Evolutionary conservation across 2,113 vertebrate genomes (phyloP), one percentile per base, ranked within the genome.

Genomic region (Chauna torquata): DNA sequence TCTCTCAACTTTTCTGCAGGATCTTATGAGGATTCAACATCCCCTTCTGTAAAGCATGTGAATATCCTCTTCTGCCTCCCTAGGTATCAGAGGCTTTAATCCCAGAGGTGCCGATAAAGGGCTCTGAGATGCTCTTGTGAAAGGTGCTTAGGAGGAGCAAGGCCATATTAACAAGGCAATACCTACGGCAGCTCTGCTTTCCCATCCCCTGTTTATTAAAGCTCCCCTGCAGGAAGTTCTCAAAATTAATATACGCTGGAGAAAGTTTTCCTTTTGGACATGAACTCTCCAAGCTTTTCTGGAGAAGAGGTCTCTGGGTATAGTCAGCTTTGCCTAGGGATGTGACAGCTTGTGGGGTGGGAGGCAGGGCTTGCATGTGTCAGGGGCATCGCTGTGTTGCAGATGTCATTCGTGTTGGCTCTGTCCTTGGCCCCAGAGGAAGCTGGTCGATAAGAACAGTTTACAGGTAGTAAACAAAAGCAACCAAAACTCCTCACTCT

Each of bases 161-260:
- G 64, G 5, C 52, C 49, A 0, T 13, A 16, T 38, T 4, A 13
- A 72, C 15, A 45, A 71, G 28, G 17, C 0, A 1, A 68, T 20
- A 38, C 44, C 72, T 58, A 0, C 2, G 30, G 85, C 66, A 90
- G 40, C 24, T 65, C 59, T 47, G 66, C 59, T 68, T 64, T 42
- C 70, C 78, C 65, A 20, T n/a, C 52, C 74, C 49, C 11, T 49
- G 0, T 25, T 65, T 49, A 42, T 80, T 64, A 18, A 40, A 25
- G 9, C 22, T 76, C 16, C 70, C 28, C 57, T 76, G 30, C 36
- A 23, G 69, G 70, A 76, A 61, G 36, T 34, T 34, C 49, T 9
- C 54, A 10, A 27, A 80, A 61, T 58, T 61, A 34, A 69, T 49
- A 18, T 3, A 34, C 82, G 36, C 9, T 0, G 47, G 27, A n/a